A percentile compares a stretch with the other conserved stretches of the same genome.
These are phyloP conservation scores for Poeciliopsis occidentalis DNA, from an alignment of 2,113 vertebrate genomes.

Conservation along the genomic window DNA sequence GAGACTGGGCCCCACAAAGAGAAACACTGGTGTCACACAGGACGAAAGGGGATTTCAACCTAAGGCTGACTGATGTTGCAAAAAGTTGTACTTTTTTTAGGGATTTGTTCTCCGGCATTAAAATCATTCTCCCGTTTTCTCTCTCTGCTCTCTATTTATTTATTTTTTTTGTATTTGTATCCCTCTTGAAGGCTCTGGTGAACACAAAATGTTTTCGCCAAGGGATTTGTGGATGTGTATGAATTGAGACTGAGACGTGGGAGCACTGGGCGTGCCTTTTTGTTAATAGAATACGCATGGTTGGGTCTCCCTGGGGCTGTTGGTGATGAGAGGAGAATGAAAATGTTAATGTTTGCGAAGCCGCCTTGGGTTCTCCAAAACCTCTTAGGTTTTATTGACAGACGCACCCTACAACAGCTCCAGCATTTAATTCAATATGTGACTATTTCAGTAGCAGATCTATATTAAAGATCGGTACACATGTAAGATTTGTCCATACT, in stretches of 20 bases:
- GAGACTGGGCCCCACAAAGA: slow-evolving; percentile 8
- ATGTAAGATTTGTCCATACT: not conserved
- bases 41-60: slow-evolving; percentile 21
- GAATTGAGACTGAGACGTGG: slow-evolving; percentile 69
- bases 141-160: slow-evolving; percentile 30
- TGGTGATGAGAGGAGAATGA: slow-evolving; percentile 71
- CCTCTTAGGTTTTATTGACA: slow-evolving; percentile 50
- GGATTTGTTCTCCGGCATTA: slow-evolving; percentile 31
- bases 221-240: slow-evolving; percentile 75
- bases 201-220: slow-evolving; percentile 76
- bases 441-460: slow-evolving; percentile 15
- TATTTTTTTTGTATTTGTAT: slow-evolving; percentile 30
- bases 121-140: slow-evolving; percentile 28
- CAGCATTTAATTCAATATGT: slow-evolving; percentile 20
- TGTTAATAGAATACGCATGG: slow-evolving; percentile 80
- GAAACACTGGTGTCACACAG: slow-evolving; percentile 26
- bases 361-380: slow-evolving; percentile 59
- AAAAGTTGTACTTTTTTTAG: slow-evolving; percentile 33
- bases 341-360: slow-evolving; percentile 76
- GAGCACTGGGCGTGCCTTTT: slow-evolving; percentile 73
- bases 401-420: slow-evolving; percentile 21
- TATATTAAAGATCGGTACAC: not conserved
- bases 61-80: slow-evolving; percentile 1
- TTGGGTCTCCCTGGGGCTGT: slow-evolving; percentile 73
- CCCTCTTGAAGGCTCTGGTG: slow-evolving; percentile 71